phyloP scores from a whole-genome alignment of 2,113 vertebrate species.

The Cranoglanis bouderius region DNA sequence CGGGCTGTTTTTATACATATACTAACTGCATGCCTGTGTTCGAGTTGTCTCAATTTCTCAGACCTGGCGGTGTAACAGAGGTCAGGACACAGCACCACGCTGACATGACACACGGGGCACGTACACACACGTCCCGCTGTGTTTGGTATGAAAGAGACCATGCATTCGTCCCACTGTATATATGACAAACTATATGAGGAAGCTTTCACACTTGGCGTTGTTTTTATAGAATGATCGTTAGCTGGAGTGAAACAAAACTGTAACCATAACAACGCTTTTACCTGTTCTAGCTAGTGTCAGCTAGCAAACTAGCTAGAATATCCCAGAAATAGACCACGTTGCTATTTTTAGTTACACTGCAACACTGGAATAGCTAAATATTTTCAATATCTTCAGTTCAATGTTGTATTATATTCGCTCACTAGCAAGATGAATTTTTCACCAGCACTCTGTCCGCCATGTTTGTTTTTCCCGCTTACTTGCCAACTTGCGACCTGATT shows the following conservation, averaged over 20 bases:
- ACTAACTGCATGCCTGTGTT: slow-evolving; percentile 67
- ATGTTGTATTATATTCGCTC: not conserved
- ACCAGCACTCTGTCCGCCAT: not conserved
- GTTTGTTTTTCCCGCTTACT: not conserved
- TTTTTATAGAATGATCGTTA: not conserved
- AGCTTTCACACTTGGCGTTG: not conserved
- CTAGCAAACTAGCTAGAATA: not conserved
- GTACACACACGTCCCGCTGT: not conserved
- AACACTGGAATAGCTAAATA: not conserved
- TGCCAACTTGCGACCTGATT: not conserved
- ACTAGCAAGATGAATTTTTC: not conserved
- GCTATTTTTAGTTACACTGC: not conserved
- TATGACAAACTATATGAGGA: not conserved
- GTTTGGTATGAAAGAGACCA: slow-evolving; percentile 1
- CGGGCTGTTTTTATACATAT: slow-evolving; percentile 13
- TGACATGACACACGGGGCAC: slow-evolving; percentile 35
- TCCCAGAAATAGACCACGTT: not conserved
- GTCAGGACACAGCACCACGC: slow-evolving; percentile 28
- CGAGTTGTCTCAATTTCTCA: slow-evolving; percentile 2
- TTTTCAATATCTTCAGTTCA: not conserved
- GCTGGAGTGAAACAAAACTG: not conserved
- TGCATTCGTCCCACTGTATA: not conserved
- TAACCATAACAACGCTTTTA: not conserved
- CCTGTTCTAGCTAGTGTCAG: not conserved
- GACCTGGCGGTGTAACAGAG: slow-evolving; percentile 21